Evolutionary conservation across 2,113 vertebrate species (phyloP).

Genomic region (Setophaga petechia): DNA sequence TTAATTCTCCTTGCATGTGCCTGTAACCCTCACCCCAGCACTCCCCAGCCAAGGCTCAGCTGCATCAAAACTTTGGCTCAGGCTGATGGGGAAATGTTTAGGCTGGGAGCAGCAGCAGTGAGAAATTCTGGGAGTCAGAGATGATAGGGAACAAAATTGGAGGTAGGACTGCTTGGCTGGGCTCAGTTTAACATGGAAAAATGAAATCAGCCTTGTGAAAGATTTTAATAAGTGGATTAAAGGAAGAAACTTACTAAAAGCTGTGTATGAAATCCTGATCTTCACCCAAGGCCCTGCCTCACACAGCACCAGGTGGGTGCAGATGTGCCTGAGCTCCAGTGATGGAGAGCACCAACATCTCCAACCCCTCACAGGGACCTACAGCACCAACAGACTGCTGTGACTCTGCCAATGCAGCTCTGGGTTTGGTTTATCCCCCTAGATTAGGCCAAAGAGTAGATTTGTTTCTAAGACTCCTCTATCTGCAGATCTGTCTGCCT

Average conservation of each 20-base stretch:
- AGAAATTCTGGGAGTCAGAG: background rate
- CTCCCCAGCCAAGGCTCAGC: background rate
- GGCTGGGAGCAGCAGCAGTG: background rate
- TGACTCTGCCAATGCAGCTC: background rate
- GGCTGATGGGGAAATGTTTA: background rate
- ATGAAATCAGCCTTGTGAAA: background rate
- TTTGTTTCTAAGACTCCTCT: background rate
- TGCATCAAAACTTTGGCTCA: background rate
- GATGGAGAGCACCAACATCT: background rate
- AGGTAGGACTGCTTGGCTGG: background rate
- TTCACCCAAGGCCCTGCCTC: background rate
- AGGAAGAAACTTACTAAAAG: background rate
- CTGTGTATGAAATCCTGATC: background rate
- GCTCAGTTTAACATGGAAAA: background rate
- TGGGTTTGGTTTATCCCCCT: too few species aligned
- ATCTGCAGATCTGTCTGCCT: background rate
- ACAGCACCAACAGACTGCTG: fast-evolving
- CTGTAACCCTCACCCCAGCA: background rate
- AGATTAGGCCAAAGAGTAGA: background rate
- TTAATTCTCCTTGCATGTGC: background rate
- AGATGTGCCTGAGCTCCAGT: background rate
- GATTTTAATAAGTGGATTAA: background rate
- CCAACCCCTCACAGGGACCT: background rate
- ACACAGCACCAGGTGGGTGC: background rate
- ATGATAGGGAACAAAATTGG: background rate